phyloP scores from a whole-genome alignment of 2,888 invertebrate species.

The Camponotus fellah region DNA sequence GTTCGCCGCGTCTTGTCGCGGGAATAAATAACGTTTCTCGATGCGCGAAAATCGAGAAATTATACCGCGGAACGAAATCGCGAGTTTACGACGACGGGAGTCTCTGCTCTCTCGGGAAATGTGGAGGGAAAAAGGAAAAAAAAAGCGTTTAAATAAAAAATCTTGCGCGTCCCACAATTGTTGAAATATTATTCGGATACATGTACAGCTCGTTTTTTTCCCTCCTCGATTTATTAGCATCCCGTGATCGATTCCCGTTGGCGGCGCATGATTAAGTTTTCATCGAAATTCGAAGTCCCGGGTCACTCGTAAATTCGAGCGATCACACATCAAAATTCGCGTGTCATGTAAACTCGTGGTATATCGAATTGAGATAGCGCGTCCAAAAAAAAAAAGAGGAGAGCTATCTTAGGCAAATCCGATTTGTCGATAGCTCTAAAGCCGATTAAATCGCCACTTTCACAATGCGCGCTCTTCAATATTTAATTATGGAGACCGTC shows the following conservation, averaged over 20 bases:
- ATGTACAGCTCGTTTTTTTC: conserved; percentile 17
- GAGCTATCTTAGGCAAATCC: conserved; percentile 42
- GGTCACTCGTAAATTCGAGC: conserved; percentile 65
- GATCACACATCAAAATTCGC: conserved; percentile 19
- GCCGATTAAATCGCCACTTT: conserved; percentile 66
- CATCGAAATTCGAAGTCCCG: conserved; percentile 67
- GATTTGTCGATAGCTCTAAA: conserved; percentile 58
- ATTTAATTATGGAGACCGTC: conserved; percentile 65
- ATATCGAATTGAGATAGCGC: conserved; percentile 12
- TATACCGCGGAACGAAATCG: conserved; percentile 51
- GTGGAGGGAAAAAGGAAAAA: too few species aligned
- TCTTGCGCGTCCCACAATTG: conserved; percentile 21
- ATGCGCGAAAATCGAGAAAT: conserved; percentile 57
- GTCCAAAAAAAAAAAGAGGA: neutral
- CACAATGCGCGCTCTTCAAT: conserved; percentile 49
- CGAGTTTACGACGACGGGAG: neutral
- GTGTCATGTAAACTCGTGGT: conserved; percentile 2
- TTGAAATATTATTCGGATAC: conserved; percentile 52
- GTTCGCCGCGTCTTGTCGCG: conserved; percentile 56
- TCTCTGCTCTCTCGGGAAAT: neutral
- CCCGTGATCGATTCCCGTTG: conserved; percentile 63
- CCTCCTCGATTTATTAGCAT: conserved; percentile 60
- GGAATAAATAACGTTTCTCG: conserved; percentile 56
- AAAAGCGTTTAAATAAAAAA: conserved; percentile 9
- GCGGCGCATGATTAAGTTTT: conserved; percentile 67